Conservation (phyloP, 2,113 vertebrate species). For the Sander vitreus region DNA sequence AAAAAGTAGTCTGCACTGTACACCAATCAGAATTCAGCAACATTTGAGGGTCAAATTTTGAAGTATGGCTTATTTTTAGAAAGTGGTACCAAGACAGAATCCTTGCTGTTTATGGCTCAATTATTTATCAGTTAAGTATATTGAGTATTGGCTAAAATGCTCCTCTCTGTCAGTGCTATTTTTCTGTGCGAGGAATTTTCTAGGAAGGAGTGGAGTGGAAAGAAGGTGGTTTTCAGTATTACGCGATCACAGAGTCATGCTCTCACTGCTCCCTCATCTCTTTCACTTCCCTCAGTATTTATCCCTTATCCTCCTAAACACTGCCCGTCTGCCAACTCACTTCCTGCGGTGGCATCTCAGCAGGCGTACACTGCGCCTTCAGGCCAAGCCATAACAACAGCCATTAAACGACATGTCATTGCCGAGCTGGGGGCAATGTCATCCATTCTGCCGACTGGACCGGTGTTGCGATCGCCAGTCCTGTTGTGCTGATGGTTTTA, state of each 20-base stretch:
- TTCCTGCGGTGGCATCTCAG: conserved; percentile 40
- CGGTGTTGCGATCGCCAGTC: not conserved
- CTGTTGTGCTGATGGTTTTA: conserved; percentile 71
- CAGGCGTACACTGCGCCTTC: conserved; percentile 19
- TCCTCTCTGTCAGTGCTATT: no score
- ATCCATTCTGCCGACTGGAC: conserved; percentile 50
- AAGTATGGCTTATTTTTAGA: not conserved
- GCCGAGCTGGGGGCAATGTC: conserved; percentile 65
- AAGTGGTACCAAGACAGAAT: not conserved
- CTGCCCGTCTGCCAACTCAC: conserved; percentile 31
- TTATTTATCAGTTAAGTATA: not conserved
- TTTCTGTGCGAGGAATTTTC: no score
- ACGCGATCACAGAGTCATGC: not conserved
- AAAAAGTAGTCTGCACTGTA: not conserved
- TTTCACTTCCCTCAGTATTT: not conserved
- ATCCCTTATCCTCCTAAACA: conserved; percentile 1
- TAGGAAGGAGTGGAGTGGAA: no score
- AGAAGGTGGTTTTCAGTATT: not conserved
- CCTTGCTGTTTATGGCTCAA: not conserved
- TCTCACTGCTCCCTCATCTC: not conserved
- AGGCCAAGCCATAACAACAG: conserved; percentile 47
- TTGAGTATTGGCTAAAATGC: not conserved
- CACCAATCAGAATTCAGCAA: not conserved
- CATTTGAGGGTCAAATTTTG: not conserved
- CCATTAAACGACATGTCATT: conserved; percentile 66